These are phyloP conservation scores for Drymonia ruficornis DNA, from an alignment of 2,888 invertebrate genomes.

Conservation along the genomic window DNA sequence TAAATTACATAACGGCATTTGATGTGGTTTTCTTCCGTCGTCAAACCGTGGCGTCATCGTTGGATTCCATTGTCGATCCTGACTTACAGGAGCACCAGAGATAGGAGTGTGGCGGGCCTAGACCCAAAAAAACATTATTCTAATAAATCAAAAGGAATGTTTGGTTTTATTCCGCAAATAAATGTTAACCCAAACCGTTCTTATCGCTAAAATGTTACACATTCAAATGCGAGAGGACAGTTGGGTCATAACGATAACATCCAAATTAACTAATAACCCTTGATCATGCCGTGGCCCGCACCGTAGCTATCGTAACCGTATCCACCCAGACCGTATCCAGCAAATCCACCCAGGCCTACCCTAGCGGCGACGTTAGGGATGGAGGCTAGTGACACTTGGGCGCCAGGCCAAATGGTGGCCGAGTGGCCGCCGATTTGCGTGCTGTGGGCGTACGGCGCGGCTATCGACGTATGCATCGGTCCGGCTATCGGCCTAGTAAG, in stretches of 20 bases:
- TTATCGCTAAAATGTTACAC: slow-evolving; percentile 30
- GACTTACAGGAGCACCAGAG: no score
- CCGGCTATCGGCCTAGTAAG: slow-evolving; percentile 31
- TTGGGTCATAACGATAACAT: slow-evolving; percentile 24
- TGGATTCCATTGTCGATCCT: no score
- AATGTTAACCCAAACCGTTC: slow-evolving; percentile 34
- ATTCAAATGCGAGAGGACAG: slow-evolving; percentile 39
- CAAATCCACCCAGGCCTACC: slow-evolving; percentile 31
- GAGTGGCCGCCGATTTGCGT: slow-evolving; percentile 27
- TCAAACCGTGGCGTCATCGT: no score
- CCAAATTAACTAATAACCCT: not conserved
- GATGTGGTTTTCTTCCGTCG: no score
- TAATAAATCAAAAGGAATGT: not conserved
- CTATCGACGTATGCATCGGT: slow-evolving; percentile 19
- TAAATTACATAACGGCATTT: no score
- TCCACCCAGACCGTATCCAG: slow-evolving; percentile 16
- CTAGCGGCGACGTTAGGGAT: slow-evolving; percentile 19
- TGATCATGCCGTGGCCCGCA: slow-evolving; percentile 7
- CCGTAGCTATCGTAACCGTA: slow-evolving; percentile 18
- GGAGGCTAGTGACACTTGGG: slow-evolving; percentile 20
- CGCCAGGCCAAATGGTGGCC: slow-evolving; percentile 33
- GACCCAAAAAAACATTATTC: not conserved
- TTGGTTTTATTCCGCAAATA: slow-evolving; percentile 26
- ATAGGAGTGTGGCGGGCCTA: no score
- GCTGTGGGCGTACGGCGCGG: slow-evolving; percentile 8